Base-by-base conservation (phyloP, 1,140 invertebrate genomes). In the Drosophila erecta region DNA sequence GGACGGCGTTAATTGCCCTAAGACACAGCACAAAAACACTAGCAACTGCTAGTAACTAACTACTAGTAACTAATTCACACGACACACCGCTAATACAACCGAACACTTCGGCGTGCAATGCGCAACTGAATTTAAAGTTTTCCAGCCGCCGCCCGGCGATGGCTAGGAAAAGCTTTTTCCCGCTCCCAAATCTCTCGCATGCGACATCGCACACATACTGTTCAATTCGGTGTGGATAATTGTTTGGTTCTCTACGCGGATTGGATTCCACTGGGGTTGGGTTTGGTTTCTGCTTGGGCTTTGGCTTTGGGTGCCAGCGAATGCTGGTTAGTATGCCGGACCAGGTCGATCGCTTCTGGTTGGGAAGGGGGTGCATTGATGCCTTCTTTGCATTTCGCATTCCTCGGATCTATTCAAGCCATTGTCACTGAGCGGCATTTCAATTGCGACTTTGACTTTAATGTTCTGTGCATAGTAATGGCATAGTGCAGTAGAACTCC, bases 101-200 rank as follows among this genome's bases (percentile, higher is more conserved):
- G 75, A 55, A 62, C 83, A 62, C 75, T 44, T 66, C 46, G 66
- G 67, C 74, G 76, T 87, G 79, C 79, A 79, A 66, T 79, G 84
- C 84, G 84, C 83, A 89, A 87, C 61, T 87, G 79, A 87, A 56
- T 79, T 89, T 76, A 59, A 73, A 76, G 61, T 83, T 78, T 56
- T 47, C 51, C 60, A 49, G 54, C 55, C 55, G 66, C 50, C 65
- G 58, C 55, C 61, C 60, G 49, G 60, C 69, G 55, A 22, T 12
- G 62, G 44, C 17, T 51, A n/a, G 30, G 22, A n/a, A 81, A 58
- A 81, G 74, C 77, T 78, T 70, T 72, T 64, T 46, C 10, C 12
- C 17, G n/a, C 65, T 24, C 53, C 1, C 10, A 15, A 17, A 27
- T 17, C n/a, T 75, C 40, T 76, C 72, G 22, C 71, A 75, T 74